Base-by-base conservation (phyloP, 35 echinoderm and acorn worm species). In the Lytechinus variegatus region DNA sequence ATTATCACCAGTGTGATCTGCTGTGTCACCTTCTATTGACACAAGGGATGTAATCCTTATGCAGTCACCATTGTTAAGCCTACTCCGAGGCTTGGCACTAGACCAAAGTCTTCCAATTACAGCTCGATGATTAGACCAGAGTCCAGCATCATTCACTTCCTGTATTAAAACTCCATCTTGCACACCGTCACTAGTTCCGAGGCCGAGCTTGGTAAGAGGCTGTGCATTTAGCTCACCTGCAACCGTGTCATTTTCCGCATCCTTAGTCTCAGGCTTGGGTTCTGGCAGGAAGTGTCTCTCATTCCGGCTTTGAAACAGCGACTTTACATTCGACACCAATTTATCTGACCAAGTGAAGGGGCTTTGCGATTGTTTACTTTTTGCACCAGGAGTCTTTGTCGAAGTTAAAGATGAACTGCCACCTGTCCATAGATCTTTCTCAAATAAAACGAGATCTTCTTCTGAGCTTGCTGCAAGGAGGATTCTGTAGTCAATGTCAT, bases 401-500 rank as follows among this genome's bases (percentile, higher is more conserved):
- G 33, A 44, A 58, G 56, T 24, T 24, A 24, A 79, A 24, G 66
- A 79, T 4, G 66, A 79, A 79, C 66, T n/a, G 16, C 66, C 66
- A 79, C 66, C 66, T 19, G 66, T 79, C 66, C 66, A 79, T 6
- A 93, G 53, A 27, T 93, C 92, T 55, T 33, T 28, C 53, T 93
- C 29, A 57, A 93, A 93, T 4, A 93, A 57, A 54, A 93, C 92
- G 27, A 93, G 92, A 24, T 93, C 92, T 24, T 93, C 92, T 93
- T 93, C 92, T 55, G 92, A 93, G 54, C 55, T 93, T 19, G 92
- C 92, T 19, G 92, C 92, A 54, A 93, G 54, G 13, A 93, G 92
- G n/a, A 21, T 93, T 24, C 54, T 12, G 92, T 93, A 93, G 92
- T 93, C 92, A 27, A 93, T 93, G 53, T 93, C 53, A 6, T 93